phyloP scores from a whole-genome alignment of 2,113 vertebrate species.

The Lepus timidus region DNA sequence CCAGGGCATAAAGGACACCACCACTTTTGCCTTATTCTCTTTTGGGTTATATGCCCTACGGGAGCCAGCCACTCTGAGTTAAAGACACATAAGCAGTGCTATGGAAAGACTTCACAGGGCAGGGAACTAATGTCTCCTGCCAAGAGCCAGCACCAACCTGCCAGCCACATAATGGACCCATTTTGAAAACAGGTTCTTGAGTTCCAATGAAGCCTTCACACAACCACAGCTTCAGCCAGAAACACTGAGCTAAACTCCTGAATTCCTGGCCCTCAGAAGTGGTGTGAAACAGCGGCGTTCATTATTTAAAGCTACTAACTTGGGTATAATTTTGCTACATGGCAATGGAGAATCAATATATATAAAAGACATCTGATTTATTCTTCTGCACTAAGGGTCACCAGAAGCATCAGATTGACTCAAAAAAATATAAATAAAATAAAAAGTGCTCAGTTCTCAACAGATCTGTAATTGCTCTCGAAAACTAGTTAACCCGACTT shows the following conservation, averaged over 20 bases:
- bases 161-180: background rate
- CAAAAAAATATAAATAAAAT: background rate
- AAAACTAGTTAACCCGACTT: background rate
- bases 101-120: background rate
- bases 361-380: background rate
- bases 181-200: background rate
- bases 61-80: background rate
- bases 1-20: background rate
- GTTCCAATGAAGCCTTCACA: background rate
- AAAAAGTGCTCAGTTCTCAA: background rate
- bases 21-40: background rate
- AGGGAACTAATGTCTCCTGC: background rate
- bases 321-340: background rate
- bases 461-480: background rate
- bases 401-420: background rate
- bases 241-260: background rate
- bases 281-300: background rate
- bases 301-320: background rate
- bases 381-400: background rate
- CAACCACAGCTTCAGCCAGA: background rate
- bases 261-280: background rate
- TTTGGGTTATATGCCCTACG: background rate
- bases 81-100: background rate
- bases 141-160: background rate
- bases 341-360: background rate